Evolutionary conservation across 2,113 vertebrate genomes (phyloP), one percentile per base, ranked within the genome.

Genomic region (Gasterosteus nipponicus): DNA sequence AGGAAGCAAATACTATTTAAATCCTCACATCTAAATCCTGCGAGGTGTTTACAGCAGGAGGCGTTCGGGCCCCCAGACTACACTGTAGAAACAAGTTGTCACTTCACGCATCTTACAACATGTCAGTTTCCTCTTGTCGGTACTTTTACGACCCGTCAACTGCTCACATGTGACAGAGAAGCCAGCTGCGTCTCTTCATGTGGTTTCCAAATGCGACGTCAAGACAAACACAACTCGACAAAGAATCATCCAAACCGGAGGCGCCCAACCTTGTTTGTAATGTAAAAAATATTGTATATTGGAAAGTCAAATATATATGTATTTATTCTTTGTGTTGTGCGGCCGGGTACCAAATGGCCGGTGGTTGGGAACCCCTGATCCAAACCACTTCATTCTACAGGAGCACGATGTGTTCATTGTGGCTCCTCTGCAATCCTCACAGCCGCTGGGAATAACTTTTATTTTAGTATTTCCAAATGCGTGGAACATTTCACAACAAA

Each of bases 11-110:
- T 58, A 47, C 19, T 53, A 29, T 26, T 69, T 26, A 26, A 26
- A 26, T 26, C 22, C 22, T 26, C 22, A 26, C 22, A 58, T 68
- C 3, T 56, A 38, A 67, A 67, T 16, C 26, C 15, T 68, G 22
- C 16, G 44, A 60, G 68, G 70, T 80, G 69, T 66, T 87, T 69
- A 65, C 53, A 69, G 39, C 67, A 74, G 74, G 64, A 85, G 62
- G 78, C 76, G 69, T 69, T 47, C 35, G 63, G 41, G 29, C 51
- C 18, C 26, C 31, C 57, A 44, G 71, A 69, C 53, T 57, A 19
- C 7, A 46, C 9, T 10, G 35, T 44, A 63, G 38, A 65, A 56
- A 67, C 56, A 65, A 70, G 38, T 63, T 82, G 77, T 74, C 78
- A 78, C 61, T 74, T 88, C 75, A 18, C 19, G 58, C 69, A 65